phyloP scores from a whole-genome alignment of 2,888 invertebrate species.

The Sicus ferrugineus region DNA sequence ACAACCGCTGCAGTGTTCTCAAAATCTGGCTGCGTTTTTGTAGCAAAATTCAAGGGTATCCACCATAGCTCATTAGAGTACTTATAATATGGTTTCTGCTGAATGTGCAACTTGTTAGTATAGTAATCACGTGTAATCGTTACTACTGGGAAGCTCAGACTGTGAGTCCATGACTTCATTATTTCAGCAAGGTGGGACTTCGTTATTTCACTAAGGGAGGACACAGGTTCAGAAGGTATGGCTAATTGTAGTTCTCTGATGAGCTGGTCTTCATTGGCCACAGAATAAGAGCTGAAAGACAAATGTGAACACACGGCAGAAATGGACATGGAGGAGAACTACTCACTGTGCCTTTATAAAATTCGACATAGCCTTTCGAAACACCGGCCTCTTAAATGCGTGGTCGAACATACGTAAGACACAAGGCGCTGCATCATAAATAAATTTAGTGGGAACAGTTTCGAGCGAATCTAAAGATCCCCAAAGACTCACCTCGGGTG shows the following conservation, averaged over 20 bases:
- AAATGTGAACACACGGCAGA: too few species aligned
- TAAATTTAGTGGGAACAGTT: background rate
- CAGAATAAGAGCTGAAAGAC: background rate
- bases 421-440: background rate
- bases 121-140: constrained; percentile 65
- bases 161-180: constrained; percentile 69
- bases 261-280: background rate
- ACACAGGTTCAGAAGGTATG: background rate
- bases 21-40: constrained; percentile 37
- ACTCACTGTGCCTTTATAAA: background rate
- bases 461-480: background rate
- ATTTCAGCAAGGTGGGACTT: too few species aligned
- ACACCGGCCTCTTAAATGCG: background rate
- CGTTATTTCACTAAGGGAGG: constrained; percentile 48
- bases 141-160: constrained; percentile 68
- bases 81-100: constrained; percentile 57
- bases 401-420: background rate
- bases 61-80: constrained; percentile 37
- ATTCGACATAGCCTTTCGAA: background rate
- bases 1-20: constrained; percentile 36
- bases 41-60: constrained; percentile 46
- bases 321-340: too few species aligned
- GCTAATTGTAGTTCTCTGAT: background rate
- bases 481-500: background rate
- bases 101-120: constrained; percentile 63